Conservation (phyloP, 2,113 vertebrate species). For the Mustelus asterias region DNA sequence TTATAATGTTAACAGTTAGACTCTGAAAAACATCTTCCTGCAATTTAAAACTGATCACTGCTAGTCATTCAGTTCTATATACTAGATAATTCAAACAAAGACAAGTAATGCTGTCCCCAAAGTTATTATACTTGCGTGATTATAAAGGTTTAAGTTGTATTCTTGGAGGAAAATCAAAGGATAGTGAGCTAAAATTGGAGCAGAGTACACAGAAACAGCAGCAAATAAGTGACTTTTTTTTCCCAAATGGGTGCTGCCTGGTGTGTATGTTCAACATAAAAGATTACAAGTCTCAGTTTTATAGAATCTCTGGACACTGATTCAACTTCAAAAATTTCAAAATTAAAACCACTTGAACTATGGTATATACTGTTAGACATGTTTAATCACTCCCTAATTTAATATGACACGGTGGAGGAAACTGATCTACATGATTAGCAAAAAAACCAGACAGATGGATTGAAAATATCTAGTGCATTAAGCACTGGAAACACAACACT, state of each 20-base stretch:
- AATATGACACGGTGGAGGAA: not conserved
- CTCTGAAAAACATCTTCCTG: no score
- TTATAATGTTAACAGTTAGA: no score
- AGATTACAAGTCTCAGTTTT: no score
- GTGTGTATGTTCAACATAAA: not conserved
- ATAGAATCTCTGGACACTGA: no score
- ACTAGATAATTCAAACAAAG: no score
- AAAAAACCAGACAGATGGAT: not conserved
- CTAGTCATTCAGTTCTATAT: no score
- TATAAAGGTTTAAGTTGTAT: not conserved
- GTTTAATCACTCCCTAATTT: not conserved
- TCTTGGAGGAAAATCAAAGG: not conserved
- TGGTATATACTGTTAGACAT: not conserved
- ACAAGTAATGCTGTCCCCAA: no score
- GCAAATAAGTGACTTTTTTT: not conserved
- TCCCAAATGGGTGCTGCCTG: no score
- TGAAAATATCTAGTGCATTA: not conserved
- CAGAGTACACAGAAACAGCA: not conserved
- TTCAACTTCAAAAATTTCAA: no score
- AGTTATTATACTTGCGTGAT: no score
- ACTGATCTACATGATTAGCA: not conserved
- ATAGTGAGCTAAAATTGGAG: not conserved
- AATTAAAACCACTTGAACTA: no score
- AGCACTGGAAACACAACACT: not conserved
- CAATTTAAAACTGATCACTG: no score